These are phyloP conservation scores for Schizothorax lantsangensis DNA, from an alignment of 2,797 vertebrate genomes.

Conservation along the genomic window DNA sequence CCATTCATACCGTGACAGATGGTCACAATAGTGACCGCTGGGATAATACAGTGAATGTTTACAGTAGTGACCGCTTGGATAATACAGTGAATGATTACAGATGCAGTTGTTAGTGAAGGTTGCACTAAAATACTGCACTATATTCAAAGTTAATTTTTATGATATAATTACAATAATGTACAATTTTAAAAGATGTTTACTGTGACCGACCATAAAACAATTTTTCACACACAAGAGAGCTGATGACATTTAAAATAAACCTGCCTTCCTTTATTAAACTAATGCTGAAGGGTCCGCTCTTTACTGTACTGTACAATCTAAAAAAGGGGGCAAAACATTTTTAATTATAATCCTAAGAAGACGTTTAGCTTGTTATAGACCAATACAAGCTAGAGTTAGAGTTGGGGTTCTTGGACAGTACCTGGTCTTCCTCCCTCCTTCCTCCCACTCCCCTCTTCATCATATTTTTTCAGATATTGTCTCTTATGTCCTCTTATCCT, in stretches of 20 bases:
- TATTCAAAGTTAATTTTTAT: no score
- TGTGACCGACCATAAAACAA: no score
- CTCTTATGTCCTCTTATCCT: conserved; percentile 94
- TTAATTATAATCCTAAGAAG: background rate
- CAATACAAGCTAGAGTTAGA: background rate
- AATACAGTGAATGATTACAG: no score
- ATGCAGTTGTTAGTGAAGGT: no score
- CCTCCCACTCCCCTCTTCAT: conserved; percentile 98
- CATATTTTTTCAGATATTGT: conserved; percentile 99
- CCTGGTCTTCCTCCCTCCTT: conserved; percentile 99
- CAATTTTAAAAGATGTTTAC: no score
- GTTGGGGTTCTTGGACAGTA: conserved; percentile 60
- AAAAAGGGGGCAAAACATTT: background rate
- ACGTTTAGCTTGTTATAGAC: background rate
- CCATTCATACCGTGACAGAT: no score
- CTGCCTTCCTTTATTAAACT: background rate
- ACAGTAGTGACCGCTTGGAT: no score
- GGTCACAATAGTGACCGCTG: no score
- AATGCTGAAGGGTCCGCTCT: background rate
- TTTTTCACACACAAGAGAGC: background rate
- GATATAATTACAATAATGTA: no score
- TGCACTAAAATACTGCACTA: no score
- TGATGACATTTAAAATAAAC: background rate
- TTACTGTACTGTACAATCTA: background rate
- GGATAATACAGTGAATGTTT: no score